phyloP scores from a whole-genome alignment of 2,888 invertebrate species.

The Incurvaria masculella region DNA sequence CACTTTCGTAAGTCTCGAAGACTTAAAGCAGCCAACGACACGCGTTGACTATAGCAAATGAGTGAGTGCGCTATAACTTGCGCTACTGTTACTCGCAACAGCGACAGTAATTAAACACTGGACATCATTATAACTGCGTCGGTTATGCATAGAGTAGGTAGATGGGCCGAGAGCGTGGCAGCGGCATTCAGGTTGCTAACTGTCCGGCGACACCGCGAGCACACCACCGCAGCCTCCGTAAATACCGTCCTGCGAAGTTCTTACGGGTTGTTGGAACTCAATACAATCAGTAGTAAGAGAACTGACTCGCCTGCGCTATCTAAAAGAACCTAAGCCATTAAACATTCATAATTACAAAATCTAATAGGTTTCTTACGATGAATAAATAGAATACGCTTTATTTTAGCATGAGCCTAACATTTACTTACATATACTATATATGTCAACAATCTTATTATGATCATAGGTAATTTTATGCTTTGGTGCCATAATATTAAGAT shows the following conservation, averaged over 20 bases:
- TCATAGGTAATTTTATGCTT: background rate
- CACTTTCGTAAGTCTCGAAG: too few species aligned
- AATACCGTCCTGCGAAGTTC: too few species aligned
- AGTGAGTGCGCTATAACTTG: background rate
- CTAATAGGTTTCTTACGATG: slow-evolving; percentile 6
- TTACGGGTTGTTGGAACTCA: too few species aligned
- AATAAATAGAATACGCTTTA: slow-evolving; percentile 7
- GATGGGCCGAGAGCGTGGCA: background rate
- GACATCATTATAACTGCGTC: background rate
- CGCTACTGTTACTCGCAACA: background rate
- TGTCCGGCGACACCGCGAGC: background rate
- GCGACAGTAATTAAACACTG: background rate
- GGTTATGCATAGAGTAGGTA: background rate
- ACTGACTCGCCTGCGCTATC: too few species aligned
- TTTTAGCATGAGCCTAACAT: slow-evolving; percentile 5
- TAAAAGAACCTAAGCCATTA: too few species aligned
- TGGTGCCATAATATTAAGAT: too few species aligned
- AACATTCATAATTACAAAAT: slow-evolving; percentile 9
- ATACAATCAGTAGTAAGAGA: too few species aligned
- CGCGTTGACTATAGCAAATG: too few species aligned
- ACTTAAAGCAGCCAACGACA: too few species aligned
- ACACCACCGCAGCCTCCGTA: background rate
- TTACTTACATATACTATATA: slow-evolving; percentile 1
- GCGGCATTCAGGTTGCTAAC: background rate
- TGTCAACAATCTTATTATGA: too few species aligned